phyloP scores from a whole-genome alignment of 2,888 invertebrate species.

The Argyresthia albistria region DNA sequence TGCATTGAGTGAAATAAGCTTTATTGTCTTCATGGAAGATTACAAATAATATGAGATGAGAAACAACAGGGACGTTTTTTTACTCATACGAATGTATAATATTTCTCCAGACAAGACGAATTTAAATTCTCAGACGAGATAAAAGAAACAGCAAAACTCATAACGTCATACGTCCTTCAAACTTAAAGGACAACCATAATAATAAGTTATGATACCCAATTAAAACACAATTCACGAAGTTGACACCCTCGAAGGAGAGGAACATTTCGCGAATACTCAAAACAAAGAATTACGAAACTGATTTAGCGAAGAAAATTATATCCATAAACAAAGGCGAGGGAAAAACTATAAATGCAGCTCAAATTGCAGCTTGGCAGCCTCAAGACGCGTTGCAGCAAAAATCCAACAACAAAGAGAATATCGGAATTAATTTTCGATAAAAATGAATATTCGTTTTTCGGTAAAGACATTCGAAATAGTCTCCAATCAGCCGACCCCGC shows the following conservation, averaged over 20 bases:
- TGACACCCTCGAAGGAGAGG: not conserved
- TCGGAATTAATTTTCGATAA: constrained; percentile 10
- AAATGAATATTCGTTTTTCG: constrained; percentile 31
- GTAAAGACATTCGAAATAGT: constrained; percentile 1
- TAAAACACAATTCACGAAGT: not conserved
- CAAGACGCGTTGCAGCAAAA: constrained; percentile 1
- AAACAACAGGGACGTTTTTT: not conserved
- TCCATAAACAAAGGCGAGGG: not conserved
- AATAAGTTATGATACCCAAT: not conserved
- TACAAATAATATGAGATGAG: not conserved
- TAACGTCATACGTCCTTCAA: not conserved
- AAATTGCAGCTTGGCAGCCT: not conserved
- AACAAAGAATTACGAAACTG: constrained; percentile 1
- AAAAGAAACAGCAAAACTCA: not conserved
- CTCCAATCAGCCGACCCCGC: constrained; percentile 18
- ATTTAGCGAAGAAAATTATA: constrained; percentile 3
- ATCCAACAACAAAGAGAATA: constrained; percentile 3
- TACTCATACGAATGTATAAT: too few species aligned
- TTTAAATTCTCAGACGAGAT: not conserved
- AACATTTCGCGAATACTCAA: not conserved
- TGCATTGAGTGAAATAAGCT: too few species aligned
- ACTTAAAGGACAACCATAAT: not conserved
- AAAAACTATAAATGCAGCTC: constrained; percentile 5
- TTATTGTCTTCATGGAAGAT: too few species aligned
- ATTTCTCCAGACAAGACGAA: too few species aligned